Percentiles rank a stretch among this genome's conserved stretches.
phyloP scores from a whole-genome alignment of 2,113 vertebrate genomes.

The Pelusios castaneus region DNA sequence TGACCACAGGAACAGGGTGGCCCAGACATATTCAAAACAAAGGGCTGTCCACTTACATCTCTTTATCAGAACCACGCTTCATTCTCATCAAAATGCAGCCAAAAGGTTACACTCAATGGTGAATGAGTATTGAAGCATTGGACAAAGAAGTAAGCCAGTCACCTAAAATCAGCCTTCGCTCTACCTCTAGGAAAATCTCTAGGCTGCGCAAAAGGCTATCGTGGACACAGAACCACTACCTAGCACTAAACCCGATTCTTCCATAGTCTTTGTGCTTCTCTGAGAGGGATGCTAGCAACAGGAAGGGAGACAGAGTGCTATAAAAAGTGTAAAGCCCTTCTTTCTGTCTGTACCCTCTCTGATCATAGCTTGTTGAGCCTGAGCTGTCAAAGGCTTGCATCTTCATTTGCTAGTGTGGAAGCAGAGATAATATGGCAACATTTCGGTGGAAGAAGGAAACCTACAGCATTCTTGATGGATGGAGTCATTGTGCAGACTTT shows the following conservation, averaged over 20 bases:
- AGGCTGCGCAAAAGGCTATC: background rate
- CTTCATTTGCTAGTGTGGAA: accelerated
- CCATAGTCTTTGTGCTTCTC: background rate
- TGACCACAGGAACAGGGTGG: slow-evolving; percentile 58
- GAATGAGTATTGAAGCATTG: background rate
- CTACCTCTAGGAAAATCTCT: background rate
- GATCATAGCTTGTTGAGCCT: background rate
- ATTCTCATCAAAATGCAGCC: background rate
- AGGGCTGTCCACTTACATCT: background rate
- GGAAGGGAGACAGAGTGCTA: background rate
- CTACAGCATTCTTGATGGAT: slow-evolving; percentile 25
- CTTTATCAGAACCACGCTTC: background rate
- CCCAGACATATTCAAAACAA: background rate
- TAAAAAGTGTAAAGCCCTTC: background rate
- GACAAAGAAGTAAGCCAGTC: background rate
- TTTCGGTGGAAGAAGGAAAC: background rate
- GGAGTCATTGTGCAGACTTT: background rate
- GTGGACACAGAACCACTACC: background rate
- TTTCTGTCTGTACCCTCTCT: background rate
- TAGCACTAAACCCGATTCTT: background rate
- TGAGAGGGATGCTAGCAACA: background rate
- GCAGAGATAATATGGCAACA: background rate
- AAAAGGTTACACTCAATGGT: background rate
- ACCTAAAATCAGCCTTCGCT: background rate
- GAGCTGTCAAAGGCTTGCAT: background rate